Evolutionary conservation across 2,113 vertebrate species (phyloP).

Genomic region (Pseudorasbora parva): DNA sequence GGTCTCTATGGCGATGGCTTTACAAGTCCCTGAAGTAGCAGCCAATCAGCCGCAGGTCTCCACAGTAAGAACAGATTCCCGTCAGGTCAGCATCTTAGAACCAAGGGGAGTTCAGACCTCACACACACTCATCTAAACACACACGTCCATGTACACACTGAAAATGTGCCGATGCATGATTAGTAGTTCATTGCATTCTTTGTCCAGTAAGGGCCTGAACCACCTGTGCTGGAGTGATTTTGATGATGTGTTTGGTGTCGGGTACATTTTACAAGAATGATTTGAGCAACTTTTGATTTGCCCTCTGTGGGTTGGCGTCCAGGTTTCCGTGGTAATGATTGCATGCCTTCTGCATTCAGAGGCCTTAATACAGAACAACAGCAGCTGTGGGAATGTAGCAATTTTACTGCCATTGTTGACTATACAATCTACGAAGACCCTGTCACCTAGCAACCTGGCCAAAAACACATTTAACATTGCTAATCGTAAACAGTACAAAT

Average conservation of each 20-base stretch:
- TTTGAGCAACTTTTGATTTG: slow-evolving; percentile 11
- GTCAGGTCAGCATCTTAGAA: slow-evolving; percentile 21
- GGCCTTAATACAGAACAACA: slow-evolving; percentile 30
- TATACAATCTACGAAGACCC: slow-evolving; percentile 34
- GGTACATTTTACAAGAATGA: slow-evolving; percentile 2
- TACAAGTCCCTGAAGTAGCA: slow-evolving; percentile 26
- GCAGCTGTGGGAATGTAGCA: slow-evolving; percentile 43
- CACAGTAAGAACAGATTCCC: background rate
- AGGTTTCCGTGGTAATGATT: slow-evolving; percentile 51
- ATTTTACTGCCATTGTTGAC: slow-evolving; percentile 52
- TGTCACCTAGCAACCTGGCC: slow-evolving; percentile 34
- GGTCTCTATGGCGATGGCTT: slow-evolving; percentile 19
- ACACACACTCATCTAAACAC: slow-evolving; percentile 37
- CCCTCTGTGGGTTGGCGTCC: slow-evolving; percentile 35
- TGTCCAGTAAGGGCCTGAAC: background rate
- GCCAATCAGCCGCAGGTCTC: slow-evolving; percentile 9
- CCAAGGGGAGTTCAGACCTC: slow-evolving; percentile 34
- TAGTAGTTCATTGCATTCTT: slow-evolving; percentile 26
- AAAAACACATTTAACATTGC: slow-evolving; percentile 42
- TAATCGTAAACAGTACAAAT: slow-evolving; percentile 54
- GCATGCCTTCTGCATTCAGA: slow-evolving; percentile 41
- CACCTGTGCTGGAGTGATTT: slow-evolving; percentile 13
- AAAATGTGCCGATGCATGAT: background rate
- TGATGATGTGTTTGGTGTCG: slow-evolving; percentile 12
- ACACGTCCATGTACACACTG: background rate